Conservation (phyloP, 2,113 vertebrate species). For the Tachysurus fulvidraco region DNA sequence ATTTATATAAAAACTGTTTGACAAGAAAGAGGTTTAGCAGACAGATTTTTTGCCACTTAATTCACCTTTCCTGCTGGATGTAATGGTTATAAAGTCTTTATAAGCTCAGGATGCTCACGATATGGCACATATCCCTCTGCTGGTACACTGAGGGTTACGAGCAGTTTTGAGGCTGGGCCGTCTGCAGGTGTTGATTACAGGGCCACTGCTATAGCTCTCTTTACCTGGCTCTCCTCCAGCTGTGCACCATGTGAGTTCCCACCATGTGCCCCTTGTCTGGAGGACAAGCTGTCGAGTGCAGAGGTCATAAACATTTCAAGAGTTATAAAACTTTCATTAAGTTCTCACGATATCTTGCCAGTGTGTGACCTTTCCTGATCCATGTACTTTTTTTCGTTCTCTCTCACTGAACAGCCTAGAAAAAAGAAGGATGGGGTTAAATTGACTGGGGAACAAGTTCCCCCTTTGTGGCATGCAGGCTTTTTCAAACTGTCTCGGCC, state of each 20-base stretch:
- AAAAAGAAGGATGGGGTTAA: slow-evolving; percentile 62
- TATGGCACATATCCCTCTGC: not conserved
- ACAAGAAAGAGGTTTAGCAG: not conserved
- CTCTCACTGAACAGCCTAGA: slow-evolving; percentile 46
- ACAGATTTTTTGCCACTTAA: not conserved
- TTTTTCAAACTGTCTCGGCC: slow-evolving; percentile 81
- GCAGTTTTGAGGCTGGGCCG: not conserved
- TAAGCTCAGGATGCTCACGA: not conserved
- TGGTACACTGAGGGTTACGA: not conserved
- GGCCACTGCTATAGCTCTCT: slow-evolving; percentile 9
- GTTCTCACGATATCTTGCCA: slow-evolving; percentile 82
- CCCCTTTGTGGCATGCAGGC: slow-evolving; percentile 74
- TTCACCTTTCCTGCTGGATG: not conserved
- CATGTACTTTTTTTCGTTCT: slow-evolving; percentile 55
- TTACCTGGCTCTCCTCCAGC: slow-evolving; percentile 51
- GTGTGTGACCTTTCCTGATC: slow-evolving; percentile 72
- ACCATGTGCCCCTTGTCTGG: slow-evolving; percentile 71
- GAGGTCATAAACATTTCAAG: slow-evolving; percentile 85
- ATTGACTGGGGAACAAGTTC: slow-evolving; percentile 68
- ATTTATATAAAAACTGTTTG: not conserved
- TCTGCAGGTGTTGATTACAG: slow-evolving; percentile 28
- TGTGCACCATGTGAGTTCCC: slow-evolving; percentile 56
- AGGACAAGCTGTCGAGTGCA: slow-evolving; percentile 76
- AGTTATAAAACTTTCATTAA: slow-evolving; percentile 87
- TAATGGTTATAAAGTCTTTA: not conserved